Conservation (phyloP, 2,113 vertebrate genomes). For the Tachysurus vachellii region DNA sequence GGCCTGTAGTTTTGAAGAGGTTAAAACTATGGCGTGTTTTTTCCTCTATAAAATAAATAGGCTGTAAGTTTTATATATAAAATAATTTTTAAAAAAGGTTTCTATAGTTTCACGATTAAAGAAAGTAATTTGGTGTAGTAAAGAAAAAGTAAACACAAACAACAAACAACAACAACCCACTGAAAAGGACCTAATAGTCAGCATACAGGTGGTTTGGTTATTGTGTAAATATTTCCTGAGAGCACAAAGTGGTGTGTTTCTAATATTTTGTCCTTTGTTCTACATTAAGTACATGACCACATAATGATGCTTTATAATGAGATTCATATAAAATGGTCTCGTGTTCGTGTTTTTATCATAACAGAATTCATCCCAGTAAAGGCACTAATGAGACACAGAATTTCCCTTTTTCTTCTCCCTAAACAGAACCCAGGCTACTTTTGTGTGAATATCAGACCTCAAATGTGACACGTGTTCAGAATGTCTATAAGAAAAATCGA, state of each 20-base stretch:
- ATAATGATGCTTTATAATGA: background rate
- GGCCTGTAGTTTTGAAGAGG: conserved; percentile 20
- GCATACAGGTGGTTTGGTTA: background rate
- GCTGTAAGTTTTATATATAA: too few species aligned
- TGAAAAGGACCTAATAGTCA: background rate
- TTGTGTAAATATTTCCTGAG: background rate
- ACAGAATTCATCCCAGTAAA: background rate
- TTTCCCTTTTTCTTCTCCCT: background rate
- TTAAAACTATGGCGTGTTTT: conserved; percentile 10
- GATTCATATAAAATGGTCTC: background rate
- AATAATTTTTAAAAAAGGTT: background rate
- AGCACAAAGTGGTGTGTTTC: background rate
- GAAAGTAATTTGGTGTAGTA: background rate
- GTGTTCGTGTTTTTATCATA: background rate
- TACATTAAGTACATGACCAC: background rate
- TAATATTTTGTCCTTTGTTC: background rate
- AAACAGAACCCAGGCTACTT: background rate
- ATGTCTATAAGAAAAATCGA: background rate
- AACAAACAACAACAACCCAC: background rate
- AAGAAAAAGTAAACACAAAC: background rate
- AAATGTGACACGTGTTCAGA: conserved; percentile 5
- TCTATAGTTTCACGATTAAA: background rate
- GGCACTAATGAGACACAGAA: background rate
- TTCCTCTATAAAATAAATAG: too few species aligned
- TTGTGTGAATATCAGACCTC: background rate